Evolutionary conservation across 2,797 vertebrate genomes (phyloP), one percentile per base, ranked within the genome.

Genomic region (Falco concolor): DNA sequence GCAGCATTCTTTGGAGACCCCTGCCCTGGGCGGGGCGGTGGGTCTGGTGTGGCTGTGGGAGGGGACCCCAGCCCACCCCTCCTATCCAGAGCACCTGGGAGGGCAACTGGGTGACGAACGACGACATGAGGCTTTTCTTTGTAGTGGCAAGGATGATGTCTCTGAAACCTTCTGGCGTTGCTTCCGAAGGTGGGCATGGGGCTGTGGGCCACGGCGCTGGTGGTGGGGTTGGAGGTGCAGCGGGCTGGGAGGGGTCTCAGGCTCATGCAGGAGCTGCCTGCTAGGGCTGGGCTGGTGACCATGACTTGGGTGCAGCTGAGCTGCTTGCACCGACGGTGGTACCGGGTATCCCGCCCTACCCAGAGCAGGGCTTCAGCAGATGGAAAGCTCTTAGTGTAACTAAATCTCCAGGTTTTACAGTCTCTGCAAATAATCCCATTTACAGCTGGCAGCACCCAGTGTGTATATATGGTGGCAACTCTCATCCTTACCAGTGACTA

Each of bases 401-500:
- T 85, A 73, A 65, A 54, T 54, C 67, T 73, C 47, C 9, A 15
- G 77, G 56, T 73, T 95, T 86, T 88, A 54, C 25, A n/a, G 50
- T 65, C 30, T 86, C 63, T 91, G 74, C 70, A 86, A 84, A 93
- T 76, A 94, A 86, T 70, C 70, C 88, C 63, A 53, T 70, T 94
- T 95, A 21, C 76, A 90, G 28, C 80, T 94, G 91, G 83, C 69
- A 86, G 59, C 1, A 0, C 45, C 13, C 14, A 72, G 12, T 14
- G 21, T 84, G 47, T 83, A 3, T 76, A 8, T 59, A 16, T 67
- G 47, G 80, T 91, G 83, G 80, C 80, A 90, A 44, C 65, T 91
- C 64, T 94, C 88, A 24, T 90, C 72, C 84, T 84, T 75, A 59
- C 47, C 82, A 88, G 73, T 95, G 83, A 94, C 91, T 93, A 92